phyloP scores from a whole-genome alignment of 1,140 invertebrate genomes.

The Rhynchophorus ferrugineus region DNA sequence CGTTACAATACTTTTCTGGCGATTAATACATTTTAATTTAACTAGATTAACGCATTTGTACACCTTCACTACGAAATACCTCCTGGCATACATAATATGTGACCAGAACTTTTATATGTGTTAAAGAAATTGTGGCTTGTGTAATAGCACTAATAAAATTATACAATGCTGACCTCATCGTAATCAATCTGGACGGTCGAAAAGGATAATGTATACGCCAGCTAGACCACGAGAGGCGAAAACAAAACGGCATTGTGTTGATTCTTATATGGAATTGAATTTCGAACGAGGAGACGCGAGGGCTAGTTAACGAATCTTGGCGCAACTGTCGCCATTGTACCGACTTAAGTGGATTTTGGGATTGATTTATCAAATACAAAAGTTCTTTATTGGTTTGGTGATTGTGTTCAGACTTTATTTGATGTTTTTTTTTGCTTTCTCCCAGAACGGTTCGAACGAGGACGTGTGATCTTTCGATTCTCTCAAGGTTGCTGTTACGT shows the following conservation, averaged over 20 bases:
- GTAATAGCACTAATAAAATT: background rate
- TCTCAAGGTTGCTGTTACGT: too few species aligned
- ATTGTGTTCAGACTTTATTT: too few species aligned
- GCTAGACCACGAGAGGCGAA: background rate
- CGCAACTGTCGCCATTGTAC: too few species aligned
- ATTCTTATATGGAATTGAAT: background rate
- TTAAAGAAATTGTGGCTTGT: background rate
- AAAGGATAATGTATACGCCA: background rate
- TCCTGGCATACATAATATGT: too few species aligned
- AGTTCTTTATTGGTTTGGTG: background rate
- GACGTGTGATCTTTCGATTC: too few species aligned
- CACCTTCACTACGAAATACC: too few species aligned
- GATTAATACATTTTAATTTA: too few species aligned
- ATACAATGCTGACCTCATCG: background rate
- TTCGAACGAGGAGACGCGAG: background rate
- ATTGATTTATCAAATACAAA: background rate
- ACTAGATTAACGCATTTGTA: too few species aligned
- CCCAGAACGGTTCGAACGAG: too few species aligned
- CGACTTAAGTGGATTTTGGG: background rate
- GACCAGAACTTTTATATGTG: constrained; percentile 17
- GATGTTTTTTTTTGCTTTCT: too few species aligned
- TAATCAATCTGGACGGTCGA: background rate
- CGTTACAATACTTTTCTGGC: too few species aligned
- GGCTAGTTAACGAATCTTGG: background rate
- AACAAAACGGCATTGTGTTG: background rate